Evolutionary conservation across 2,113 vertebrate species (phyloP), one percentile per base, ranked within the genome.

Genomic region (Gyps fulvus): DNA sequence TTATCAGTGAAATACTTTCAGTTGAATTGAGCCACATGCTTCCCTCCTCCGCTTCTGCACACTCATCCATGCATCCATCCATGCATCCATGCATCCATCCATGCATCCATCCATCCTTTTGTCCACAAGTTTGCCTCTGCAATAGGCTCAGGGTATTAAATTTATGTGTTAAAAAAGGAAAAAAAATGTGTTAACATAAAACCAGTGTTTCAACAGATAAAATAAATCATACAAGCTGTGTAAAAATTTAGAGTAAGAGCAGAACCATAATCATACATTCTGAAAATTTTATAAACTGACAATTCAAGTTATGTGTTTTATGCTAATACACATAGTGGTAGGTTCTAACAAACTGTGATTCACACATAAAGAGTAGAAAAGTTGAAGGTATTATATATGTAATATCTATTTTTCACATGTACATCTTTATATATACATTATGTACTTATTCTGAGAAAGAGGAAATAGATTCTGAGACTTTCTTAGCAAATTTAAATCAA

Each of bases 211-310:
- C 83, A 87, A 95, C 85, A 93, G 93, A 95, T 97, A 95, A 95
- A 94, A 96, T 97, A 97, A 98, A 97, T 97, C 96, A 97, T 82
- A 49, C 49, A 91, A 97, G 94, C 91, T 93, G 80, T 90, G 89
- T 97, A 97, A 98, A 98, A 98, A 98, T 97, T 97, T 97, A 97
- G 93, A 95, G 88, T 96, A 97, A 96, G 93, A 97, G 76, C 83
- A 98, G 97, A 97, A 93, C 81, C 58, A 94, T 97, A 97, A 97
- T 97, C 93, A 97, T 98, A 93, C 91, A 95, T 98, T 97, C 97
- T 98, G 96, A 98, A 98, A 98, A 97, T 98, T 98, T 98, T 98
- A 98, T 98, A 97, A 98, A 98, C 96, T 98, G 97, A 98, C 97
- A 97, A 97, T 98, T 98, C 96, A 97, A 98, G 94, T 98, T 97